Percentiles rank a stretch among this genome's conserved stretches.
phyloP scores from a whole-genome alignment of 30 jellyfish, hydroid and myxozoan genomes.

The Turritopsis dohrnii region DNA sequence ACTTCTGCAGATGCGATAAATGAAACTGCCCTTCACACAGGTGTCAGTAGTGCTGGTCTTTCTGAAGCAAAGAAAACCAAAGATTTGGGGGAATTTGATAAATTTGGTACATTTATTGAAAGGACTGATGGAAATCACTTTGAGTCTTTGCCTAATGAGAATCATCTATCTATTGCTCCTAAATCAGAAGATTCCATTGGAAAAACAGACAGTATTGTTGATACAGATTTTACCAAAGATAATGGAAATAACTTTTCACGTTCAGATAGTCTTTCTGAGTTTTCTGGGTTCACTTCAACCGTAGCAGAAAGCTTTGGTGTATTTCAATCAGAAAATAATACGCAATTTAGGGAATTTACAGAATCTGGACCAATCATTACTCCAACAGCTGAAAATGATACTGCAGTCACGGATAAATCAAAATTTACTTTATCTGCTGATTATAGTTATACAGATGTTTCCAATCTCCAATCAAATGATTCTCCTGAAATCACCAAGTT shows the following conservation, averaged over 20 bases:
- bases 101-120: not conserved
- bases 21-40: not conserved
- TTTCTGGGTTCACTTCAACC: not conserved
- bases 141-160: not conserved
- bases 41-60: not conserved
- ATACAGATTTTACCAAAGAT: not conserved
- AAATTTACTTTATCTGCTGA: too few relatives aligned
- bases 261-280: not conserved
- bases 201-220: not conserved
- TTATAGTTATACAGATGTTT: not conserved
- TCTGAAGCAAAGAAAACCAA: not conserved
- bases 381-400: not conserved
- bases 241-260: not conserved
- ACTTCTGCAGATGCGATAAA: too few relatives aligned
- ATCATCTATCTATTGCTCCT: not conserved
- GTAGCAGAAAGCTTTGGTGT: not conserved
- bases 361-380: not conserved
- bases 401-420: not conserved
- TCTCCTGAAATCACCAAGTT: not conserved
- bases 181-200: not conserved
- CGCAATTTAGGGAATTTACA: not conserved
- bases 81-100: constrained; percentile 2
- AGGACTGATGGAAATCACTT: not conserved
- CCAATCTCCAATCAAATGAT: not conserved
- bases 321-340: not conserved